Evolutionary conservation across 2,888 invertebrate genomes (phyloP), one percentile per base, ranked within the genome.

Genomic region (Neoitamus cyanurus): DNA sequence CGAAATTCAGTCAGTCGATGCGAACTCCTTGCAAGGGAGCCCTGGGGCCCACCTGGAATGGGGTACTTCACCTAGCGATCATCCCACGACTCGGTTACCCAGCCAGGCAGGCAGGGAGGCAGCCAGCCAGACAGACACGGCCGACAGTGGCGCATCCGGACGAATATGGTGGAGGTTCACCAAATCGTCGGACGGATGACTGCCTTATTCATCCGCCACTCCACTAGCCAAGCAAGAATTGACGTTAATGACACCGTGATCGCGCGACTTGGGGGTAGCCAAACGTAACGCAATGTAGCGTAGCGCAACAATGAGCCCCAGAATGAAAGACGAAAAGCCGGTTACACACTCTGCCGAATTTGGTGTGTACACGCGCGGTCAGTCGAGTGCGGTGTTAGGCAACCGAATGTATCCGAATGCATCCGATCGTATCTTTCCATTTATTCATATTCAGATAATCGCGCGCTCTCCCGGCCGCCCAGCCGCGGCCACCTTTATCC

Each of bases 361-460:
- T 84, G 83, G 75, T 84, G 84, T 84, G 84, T 58, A 88, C 87
- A 90, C 90, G 90, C 90, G 90, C 90, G 91, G 91, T 90, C 90
- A 90, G 90, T 90, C 91, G 91, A 90, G 91, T 91, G 91, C 90
- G 90, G 90, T 90, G 90, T 90, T 89, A 90, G 89, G 91, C 90
- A 90, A 90, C 90, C 90, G 90, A 90, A 91, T 90, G 91, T 89
- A 91, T 90, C 90, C 90, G 90, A 90, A 91, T 90, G 91, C 89
- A 91, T 90, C 90, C 90, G 90, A 90, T 90, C 89, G 90, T 90
- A 90, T 89, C 90, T 89, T 77, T 84, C 72, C 70, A 69, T 84
- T 80, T 84, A 84, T 84, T 84, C 84, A 84, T 68, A 73, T 83
- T 58, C 82, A 82, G 82, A 37, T 82, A 69, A 69, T 69, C 68